A percentile compares a stretch with the other conserved stretches of the same genome.
phyloP scores from a whole-genome alignment of 2,797 vertebrate species.

The Leptodactylus fallax region DNA sequence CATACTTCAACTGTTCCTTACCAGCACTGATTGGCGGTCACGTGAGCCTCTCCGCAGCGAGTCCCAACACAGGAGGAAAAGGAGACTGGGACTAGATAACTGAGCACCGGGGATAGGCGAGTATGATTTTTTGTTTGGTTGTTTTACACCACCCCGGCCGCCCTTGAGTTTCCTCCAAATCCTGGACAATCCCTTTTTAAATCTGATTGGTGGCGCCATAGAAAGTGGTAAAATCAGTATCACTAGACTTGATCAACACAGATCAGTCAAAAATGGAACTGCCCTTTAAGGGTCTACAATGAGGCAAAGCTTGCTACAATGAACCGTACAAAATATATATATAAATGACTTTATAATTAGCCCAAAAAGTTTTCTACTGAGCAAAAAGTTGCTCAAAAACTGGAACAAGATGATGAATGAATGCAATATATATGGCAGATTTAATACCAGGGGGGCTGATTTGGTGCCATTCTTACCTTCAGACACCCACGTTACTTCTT shows the following conservation, averaged over 20 bases:
- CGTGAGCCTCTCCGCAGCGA: too few species aligned
- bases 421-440: background rate
- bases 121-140: too few species aligned
- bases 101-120: too few species aligned
- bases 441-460: background rate
- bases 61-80: too few species aligned
- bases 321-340: too few species aligned
- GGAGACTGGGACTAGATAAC: too few species aligned
- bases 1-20: too few species aligned
- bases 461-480: conserved; percentile 45
- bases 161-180: too few species aligned
- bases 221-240: background rate
- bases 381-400: background rate
- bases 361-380: background rate
- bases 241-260: background rate
- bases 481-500: conserved; percentile 11
- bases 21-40: too few species aligned
- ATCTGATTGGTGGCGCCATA: background rate
- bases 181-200: too few species aligned
- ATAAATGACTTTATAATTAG: background rate
- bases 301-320: background rate
- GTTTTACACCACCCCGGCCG: too few species aligned
- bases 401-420: background rate
- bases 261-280: background rate
- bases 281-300: background rate